Evolutionary conservation across 2,797 vertebrate species (phyloP).

Genomic region (Pygocentrus nattereri): DNA sequence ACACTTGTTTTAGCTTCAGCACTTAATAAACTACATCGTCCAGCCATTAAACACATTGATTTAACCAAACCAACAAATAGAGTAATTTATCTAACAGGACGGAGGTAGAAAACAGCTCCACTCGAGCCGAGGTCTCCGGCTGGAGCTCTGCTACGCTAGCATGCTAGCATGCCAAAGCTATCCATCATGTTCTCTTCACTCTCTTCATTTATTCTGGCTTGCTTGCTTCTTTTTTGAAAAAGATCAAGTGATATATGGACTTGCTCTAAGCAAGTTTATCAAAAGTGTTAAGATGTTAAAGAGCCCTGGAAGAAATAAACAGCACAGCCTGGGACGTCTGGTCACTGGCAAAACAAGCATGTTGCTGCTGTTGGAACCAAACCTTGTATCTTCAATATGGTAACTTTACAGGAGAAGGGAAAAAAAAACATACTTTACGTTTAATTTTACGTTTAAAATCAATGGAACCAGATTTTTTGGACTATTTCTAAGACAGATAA

Average conservation of each 20-base stretch:
- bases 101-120: conserved; percentile 38
- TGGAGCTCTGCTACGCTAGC: conserved; percentile 21
- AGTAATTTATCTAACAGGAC: conserved; percentile 65
- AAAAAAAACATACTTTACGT: too few relatives aligned
- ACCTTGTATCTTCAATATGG: too few relatives aligned
- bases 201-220: neutral
- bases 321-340: too few relatives aligned
- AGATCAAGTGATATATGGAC: neutral
- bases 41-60: conserved; percentile 66
- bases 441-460: too few relatives aligned
- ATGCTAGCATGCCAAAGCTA: too few relatives aligned
- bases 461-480: too few relatives aligned
- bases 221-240: neutral
- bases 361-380: too few relatives aligned
- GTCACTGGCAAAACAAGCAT: too few relatives aligned
- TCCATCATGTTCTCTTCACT: neutral
- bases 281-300: too few relatives aligned
- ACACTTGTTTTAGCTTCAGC: conserved; percentile 2
- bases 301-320: too few relatives aligned
- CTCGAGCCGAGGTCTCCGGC: conserved; percentile 52
- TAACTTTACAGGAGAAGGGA: too few relatives aligned
- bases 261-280: neutral
- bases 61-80: conserved; percentile 66
- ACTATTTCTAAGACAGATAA: too few relatives aligned
- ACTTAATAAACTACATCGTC: conserved; percentile 62